A percentile compares a stretch with the other conserved stretches of the same genome.
phyloP scores from a whole-genome alignment of 2,797 vertebrate species.

The Morelia viridis region DNA sequence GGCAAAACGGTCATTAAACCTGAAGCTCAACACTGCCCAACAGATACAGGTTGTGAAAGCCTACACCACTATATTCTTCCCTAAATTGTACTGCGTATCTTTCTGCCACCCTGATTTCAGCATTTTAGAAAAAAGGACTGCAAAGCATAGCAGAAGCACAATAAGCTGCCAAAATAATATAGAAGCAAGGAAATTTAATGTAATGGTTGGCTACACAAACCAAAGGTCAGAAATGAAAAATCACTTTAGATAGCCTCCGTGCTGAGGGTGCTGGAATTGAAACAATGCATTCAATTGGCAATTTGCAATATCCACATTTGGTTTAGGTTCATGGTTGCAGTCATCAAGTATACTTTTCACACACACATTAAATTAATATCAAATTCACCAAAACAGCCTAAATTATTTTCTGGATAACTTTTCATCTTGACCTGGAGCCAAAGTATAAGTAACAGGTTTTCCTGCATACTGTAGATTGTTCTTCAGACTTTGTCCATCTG shows the following conservation, averaged over 20 bases:
- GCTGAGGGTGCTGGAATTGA: slow-evolving; percentile 1
- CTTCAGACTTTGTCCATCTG: not conserved
- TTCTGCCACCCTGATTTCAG: not conserved
- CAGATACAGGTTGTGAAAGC: too few relatives aligned
- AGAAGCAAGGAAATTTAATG: not conserved
- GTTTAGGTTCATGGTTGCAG: not conserved
- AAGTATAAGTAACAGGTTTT: not conserved
- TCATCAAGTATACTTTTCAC: not conserved
- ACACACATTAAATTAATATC: not conserved
- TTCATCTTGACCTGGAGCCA: not conserved
- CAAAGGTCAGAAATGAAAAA: not conserved
- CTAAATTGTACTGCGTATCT: not conserved
- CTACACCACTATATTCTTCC: not conserved
- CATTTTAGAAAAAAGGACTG: not conserved
- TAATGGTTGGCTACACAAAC: not conserved
- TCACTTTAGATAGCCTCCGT: not conserved
- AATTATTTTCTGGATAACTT: slow-evolving; percentile 19
- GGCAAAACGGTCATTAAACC: too few relatives aligned
- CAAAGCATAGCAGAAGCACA: not conserved
- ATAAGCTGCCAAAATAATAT: not conserved
- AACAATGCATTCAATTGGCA: not conserved
- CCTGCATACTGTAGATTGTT: not conserved
- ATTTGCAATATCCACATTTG: slow-evolving; percentile 8
- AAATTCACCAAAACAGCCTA: slow-evolving; percentile 1
- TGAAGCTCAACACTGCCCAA: too few relatives aligned